Conservation (phyloP, 2,888 invertebrate species). For the Slavum lentiscoides region DNA sequence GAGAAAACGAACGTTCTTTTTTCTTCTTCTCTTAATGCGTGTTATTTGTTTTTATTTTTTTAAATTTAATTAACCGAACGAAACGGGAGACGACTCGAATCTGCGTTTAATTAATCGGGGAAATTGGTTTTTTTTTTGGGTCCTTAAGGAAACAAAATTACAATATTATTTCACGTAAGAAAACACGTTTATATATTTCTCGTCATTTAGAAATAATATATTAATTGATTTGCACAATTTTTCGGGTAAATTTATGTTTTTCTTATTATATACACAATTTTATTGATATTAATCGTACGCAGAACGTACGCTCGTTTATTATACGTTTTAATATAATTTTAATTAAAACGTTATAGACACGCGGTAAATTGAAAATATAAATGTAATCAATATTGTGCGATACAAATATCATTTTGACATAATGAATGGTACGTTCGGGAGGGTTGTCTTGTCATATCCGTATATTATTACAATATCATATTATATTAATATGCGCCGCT, state of each 20-base stretch:
- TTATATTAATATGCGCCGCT: too few relatives aligned
- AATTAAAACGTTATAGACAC: neutral
- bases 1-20: neutral
- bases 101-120: neutral
- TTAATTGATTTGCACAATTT: too few relatives aligned
- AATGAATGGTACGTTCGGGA: neutral
- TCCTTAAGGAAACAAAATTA: neutral
- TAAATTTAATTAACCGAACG: conserved; percentile 16
- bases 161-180: neutral
- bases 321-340: too few relatives aligned
- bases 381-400: neutral
- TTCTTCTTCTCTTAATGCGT: neutral
- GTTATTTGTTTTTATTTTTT: neutral
- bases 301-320: too few relatives aligned
- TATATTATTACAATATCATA: neutral
- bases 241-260: too few relatives aligned
- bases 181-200: neutral
- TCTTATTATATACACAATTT: too few relatives aligned
- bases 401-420: neutral
- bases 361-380: neutral
- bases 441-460: neutral
- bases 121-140: conserved; percentile 4
- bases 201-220: too few relatives aligned
- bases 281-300: too few relatives aligned
- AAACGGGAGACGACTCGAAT: neutral